Evolutionary conservation across 2,888 invertebrate species (phyloP).

Genomic region (Octonoba sinensis): DNA sequence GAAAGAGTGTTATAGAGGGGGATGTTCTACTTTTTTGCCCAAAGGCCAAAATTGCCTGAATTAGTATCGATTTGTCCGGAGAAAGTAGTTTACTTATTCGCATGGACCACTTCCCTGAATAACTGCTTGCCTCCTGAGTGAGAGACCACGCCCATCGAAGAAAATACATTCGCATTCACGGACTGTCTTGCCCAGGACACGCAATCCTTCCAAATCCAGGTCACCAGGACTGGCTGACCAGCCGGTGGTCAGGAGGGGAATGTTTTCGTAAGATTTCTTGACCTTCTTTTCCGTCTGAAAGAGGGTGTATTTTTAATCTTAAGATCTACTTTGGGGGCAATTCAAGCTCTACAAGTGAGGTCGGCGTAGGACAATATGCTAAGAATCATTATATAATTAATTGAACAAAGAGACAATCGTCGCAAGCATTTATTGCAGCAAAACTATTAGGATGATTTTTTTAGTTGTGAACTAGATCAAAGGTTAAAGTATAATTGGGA

Average conservation of each 20-base stretch:
- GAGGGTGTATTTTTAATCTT: neutral
- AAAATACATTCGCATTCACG: neutral
- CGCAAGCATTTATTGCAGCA: too few species aligned
- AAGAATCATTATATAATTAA: neutral
- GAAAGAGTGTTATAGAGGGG: too few species aligned
- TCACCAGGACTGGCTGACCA: constrained; percentile 18
- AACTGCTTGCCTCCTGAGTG: constrained; percentile 4
- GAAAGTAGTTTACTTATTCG: neutral
- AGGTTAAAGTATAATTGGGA: neutral
- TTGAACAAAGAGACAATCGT: neutral
- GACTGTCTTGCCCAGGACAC: constrained; percentile 4
- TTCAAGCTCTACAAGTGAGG: too few species aligned
- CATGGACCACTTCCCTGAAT: constrained; percentile 14
- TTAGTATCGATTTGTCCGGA: constrained; percentile 14
- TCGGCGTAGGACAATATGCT: too few species aligned
- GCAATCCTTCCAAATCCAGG: constrained; percentile 20
- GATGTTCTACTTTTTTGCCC: too few species aligned
- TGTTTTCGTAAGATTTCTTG: constrained; percentile 11
- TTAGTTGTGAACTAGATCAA: too few species aligned
- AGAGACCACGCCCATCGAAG: constrained; percentile 16
- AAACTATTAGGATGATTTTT: too few species aligned
- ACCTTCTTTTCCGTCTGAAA: constrained; percentile 1
- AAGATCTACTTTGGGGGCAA: neutral
- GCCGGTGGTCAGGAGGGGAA: constrained; percentile 10
- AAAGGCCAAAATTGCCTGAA: too few species aligned